These are phyloP conservation scores for Hemiscyllium ocellatum DNA, from an alignment of 2,113 vertebrate genomes.

Conservation along the genomic window DNA sequence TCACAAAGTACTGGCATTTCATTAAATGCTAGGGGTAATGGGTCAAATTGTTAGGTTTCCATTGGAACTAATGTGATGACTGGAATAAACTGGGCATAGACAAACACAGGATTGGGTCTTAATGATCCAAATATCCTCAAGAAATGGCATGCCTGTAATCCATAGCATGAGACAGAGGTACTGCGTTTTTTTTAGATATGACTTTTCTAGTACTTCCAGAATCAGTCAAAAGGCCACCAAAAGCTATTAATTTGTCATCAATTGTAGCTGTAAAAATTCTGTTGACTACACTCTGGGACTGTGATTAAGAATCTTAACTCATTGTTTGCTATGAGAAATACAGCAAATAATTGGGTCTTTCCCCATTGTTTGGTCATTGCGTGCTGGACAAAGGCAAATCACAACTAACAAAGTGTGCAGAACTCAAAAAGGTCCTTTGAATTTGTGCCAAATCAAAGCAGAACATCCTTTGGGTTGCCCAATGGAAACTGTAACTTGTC, in stretches of 20 bases:
- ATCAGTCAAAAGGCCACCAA: background rate
- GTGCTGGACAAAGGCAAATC: background rate
- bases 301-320: background rate
- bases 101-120: background rate
- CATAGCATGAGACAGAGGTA: background rate
- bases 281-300: background rate
- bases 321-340: background rate
- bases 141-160: background rate
- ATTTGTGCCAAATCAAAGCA: background rate
- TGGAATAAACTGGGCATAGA: background rate
- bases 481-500: slow-evolving; percentile 20
- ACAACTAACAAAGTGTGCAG: background rate
- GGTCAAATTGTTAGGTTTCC: background rate
- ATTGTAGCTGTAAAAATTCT: background rate
- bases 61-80: background rate
- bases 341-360: background rate
- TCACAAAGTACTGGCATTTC: background rate
- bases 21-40: background rate
- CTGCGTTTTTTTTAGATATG: background rate
- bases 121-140: background rate
- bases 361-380: background rate
- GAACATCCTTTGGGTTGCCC: background rate
- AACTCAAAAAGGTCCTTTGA: background rate
- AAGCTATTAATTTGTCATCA: background rate
- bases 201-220: background rate